These are phyloP conservation scores for Mus pahari DNA, from an alignment of 2,113 vertebrate species.

Conservation along the genomic window DNA sequence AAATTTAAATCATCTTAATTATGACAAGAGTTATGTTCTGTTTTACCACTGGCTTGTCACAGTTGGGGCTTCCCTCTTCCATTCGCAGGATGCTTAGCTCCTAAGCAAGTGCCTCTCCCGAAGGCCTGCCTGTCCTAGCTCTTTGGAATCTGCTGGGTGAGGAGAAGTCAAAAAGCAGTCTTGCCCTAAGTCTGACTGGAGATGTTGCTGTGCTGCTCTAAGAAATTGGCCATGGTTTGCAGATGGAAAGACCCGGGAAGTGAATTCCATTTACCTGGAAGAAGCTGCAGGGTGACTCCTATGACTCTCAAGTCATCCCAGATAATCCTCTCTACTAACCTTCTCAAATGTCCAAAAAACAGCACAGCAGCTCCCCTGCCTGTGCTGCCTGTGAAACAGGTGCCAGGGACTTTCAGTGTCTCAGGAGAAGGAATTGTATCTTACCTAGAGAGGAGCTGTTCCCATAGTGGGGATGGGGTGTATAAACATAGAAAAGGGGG, in stretches of 20 bases:
- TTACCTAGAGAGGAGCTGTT: not conserved
- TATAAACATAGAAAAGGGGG: not conserved
- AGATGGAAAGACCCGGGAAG: not conserved
- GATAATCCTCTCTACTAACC: not conserved
- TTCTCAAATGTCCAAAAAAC: not conserved
- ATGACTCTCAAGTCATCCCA: not conserved
- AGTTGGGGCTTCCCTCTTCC: not conserved
- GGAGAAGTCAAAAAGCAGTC: not conserved
- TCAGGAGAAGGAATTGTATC: not conserved
- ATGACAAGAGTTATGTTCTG: not conserved
- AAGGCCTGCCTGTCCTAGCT: not conserved
- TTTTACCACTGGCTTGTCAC: not conserved
- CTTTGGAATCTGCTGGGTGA: not conserved
- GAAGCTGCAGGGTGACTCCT: not conserved
- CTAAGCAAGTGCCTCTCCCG: not conserved
- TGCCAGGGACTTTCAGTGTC: not conserved
- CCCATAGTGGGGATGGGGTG: not conserved
- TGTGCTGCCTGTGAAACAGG: not conserved
- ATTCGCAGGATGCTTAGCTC: not conserved
- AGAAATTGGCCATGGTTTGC: not conserved
- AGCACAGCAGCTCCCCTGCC: not conserved
- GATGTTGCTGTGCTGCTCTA: not conserved
- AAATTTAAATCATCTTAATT: not conserved
- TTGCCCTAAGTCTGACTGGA: not conserved
- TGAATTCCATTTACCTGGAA: not conserved